Conservation (phyloP, 92 coral and sea anemone genomes). For the Bergia puertoricense region DNA sequence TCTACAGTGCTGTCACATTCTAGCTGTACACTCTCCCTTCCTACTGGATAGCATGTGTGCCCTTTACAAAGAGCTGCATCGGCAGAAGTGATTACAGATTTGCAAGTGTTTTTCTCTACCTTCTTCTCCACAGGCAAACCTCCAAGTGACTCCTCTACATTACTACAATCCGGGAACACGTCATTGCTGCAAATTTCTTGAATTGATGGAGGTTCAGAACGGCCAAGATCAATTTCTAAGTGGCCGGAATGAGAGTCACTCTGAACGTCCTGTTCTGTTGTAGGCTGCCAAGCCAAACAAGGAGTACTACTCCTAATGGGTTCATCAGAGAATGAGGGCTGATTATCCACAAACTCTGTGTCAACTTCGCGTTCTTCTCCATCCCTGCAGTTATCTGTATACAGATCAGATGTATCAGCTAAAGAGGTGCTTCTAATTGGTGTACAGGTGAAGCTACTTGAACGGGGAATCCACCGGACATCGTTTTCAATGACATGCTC, state of each 20-base stretch:
- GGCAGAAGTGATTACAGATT: neutral
- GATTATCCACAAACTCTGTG: neutral
- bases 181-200: neutral
- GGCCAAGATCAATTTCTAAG: neutral
- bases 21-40: neutral
- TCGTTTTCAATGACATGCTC: neutral
- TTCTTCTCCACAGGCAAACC: neutral
- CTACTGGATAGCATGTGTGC: neutral
- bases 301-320: slow-evolving; percentile 22
- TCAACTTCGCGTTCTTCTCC: neutral
- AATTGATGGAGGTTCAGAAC: neutral
- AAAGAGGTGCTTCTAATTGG: slow-evolving; percentile 6
- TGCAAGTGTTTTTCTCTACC: neutral
- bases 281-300: neutral
- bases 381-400: neutral
- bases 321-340: neutral
- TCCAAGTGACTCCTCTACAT: neutral
- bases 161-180: neutral
- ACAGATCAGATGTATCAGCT: slow-evolving; percentile 12
- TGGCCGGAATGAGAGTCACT: neutral
- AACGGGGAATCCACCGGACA: neutral
- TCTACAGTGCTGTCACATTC: neutral
- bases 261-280: neutral
- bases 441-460: slow-evolving; percentile 26
- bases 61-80: neutral